Percentiles rank a stretch among this genome's conserved stretches.
phyloP scores from a whole-genome alignment of 2,797 vertebrate species.

The Acanthurus lineatus region DNA sequence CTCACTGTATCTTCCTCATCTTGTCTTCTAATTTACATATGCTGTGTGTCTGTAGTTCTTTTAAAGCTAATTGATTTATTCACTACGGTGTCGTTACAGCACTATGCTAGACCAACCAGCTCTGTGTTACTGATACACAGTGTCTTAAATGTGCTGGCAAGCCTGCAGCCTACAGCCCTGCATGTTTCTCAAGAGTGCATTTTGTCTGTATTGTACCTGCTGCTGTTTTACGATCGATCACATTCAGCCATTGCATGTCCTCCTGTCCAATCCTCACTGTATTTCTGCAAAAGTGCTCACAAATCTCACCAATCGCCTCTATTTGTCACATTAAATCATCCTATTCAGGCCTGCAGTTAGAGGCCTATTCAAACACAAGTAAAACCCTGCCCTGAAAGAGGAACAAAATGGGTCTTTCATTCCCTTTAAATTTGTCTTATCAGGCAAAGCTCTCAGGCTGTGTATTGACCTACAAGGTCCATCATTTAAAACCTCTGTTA shows the following conservation, averaged over 20 bases:
- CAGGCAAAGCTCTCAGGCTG: background rate
- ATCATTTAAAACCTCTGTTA: constrained; percentile 1
- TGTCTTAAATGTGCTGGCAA: constrained; percentile 54
- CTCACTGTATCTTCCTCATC: constrained; percentile 40
- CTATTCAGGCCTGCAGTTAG: background rate
- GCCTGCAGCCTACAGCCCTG: constrained; percentile 27
- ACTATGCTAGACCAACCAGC: constrained; percentile 41
- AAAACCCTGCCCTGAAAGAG: background rate
- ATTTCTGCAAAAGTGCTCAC: background rate
- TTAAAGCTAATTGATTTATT: constrained; percentile 72
- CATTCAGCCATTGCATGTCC: background rate
- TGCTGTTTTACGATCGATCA: background rate
- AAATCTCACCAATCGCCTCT: background rate
- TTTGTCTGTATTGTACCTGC: constrained; percentile 2
- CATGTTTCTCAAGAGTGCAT: constrained; percentile 19
- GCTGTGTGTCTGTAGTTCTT: constrained; percentile 55
- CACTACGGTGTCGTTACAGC: constrained; percentile 62
- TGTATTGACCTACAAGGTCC: background rate
- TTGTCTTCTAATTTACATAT: constrained; percentile 52
- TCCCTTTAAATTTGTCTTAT: background rate
- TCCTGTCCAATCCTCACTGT: background rate
- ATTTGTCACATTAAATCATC: background rate
- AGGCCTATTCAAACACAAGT: too few species aligned
- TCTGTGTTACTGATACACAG: constrained; percentile 57
- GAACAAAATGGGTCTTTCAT: background rate